phyloP scores from a whole-genome alignment of 2,113 vertebrate genomes.

The Pampusana beccarii region DNA sequence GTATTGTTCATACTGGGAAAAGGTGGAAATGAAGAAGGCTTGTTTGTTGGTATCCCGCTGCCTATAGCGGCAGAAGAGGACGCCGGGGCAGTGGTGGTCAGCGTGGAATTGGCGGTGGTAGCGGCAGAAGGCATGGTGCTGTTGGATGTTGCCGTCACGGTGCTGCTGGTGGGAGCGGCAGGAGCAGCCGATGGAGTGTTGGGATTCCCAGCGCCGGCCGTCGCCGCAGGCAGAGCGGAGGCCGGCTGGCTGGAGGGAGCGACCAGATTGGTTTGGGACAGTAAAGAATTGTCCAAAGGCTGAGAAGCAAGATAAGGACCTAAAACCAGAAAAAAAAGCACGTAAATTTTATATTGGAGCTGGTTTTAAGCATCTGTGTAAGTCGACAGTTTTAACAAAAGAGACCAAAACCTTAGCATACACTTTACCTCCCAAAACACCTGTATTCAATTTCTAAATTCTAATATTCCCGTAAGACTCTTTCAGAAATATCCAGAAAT shows the following conservation, averaged over 20 bases:
- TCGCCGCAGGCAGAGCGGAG: constrained; percentile 78
- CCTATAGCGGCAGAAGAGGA: constrained; percentile 80
- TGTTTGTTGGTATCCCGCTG: constrained; percentile 79
- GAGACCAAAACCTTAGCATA: background rate
- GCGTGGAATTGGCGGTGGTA: constrained; percentile 75
- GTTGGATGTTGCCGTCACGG: constrained; percentile 73
- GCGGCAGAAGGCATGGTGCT: constrained; percentile 81
- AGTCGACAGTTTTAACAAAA: background rate
- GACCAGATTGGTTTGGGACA: constrained; percentile 86
- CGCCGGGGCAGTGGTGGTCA: constrained; percentile 74
- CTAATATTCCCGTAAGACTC: background rate
- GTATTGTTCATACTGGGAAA: constrained; percentile 82
- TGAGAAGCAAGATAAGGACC: constrained; percentile 97
- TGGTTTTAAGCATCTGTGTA: background rate
- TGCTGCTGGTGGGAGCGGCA: constrained; percentile 73
- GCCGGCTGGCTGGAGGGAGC: constrained; percentile 79
- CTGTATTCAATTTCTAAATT: background rate
- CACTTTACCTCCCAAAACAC: background rate
- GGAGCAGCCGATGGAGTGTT: constrained; percentile 73
- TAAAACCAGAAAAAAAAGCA: constrained; percentile 51
- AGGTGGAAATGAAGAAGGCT: constrained; percentile 87
- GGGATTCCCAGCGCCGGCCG: constrained; percentile 73
- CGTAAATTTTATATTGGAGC: background rate
- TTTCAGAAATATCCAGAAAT: background rate
- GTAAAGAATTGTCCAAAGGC: constrained; percentile 89